Base-by-base conservation (phyloP, 2,797 vertebrate genomes). In the Notoglanidium macrostoma region DNA sequence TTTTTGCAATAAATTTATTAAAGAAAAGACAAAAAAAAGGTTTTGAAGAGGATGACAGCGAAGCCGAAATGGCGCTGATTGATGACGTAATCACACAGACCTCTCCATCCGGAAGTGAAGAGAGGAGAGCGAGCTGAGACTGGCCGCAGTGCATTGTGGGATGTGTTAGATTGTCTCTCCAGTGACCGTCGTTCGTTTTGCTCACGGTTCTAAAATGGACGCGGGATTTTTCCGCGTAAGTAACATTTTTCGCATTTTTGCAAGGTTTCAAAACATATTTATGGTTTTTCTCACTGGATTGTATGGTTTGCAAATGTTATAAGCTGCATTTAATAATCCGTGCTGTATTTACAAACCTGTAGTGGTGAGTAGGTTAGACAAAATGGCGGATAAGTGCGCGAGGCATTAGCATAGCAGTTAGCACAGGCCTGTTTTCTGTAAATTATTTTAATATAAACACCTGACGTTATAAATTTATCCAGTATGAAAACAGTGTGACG, bases 181-280 rank as follows among this genome's bases (percentile, higher is more conserved):
- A 55, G 55, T 89, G 84, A 87, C 91, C 78, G 87, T 89, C 89
- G 85, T 84, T 89, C 91, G 89, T 78, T 91, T 88, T 89, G 19
- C 88, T 89, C 92, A 91, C 91, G 90, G 89, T 90, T 89, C 85
- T 95, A 93, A 95, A 92, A 97, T 97, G 96, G 96, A 97, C 95
- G 96, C 96, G 96, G 96, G 96, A 84, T 97, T 97, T 89, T 97
- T 97, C 96, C 96, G 96, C 96, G 96, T 97, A 96, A 96, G 96
- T 89, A 83, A 6, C 85, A 78, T 29, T 9, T 80, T 77, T 35
- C 72, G 83, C 29, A 5, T 23, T 5, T 78, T 70, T 21, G 29
- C n/a, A 5, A 0, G 1, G 17, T 51, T 70, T 46, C 12, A 70
- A 6, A 21, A 49, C 49, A 49, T 49, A 7, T 49, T 49, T 49